Percentiles rank a stretch among this genome's conserved stretches.
Evolutionary conservation across 2,113 vertebrate genomes (phyloP).

Genomic region (Microtus richardsoni): DNA sequence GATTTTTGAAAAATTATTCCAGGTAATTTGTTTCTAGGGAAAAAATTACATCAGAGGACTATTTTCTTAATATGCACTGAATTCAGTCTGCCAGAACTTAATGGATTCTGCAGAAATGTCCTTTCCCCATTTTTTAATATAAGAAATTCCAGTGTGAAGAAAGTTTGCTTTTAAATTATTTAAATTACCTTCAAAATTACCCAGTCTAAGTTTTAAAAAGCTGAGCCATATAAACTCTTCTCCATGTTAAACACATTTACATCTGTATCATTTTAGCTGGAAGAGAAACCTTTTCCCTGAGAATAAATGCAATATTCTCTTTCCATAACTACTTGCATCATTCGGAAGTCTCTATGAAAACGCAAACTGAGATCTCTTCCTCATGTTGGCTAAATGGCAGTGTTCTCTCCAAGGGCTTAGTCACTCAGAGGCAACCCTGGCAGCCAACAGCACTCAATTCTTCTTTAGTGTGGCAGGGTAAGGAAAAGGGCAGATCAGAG

Average conservation of each 20-base stretch:
- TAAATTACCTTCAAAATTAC: slow-evolving; percentile 51
- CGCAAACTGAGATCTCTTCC: neutral
- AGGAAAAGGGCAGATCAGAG: neutral
- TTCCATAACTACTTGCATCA: slow-evolving; percentile 33
- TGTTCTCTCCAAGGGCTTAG: neutral
- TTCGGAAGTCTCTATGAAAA: neutral
- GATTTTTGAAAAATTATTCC: slow-evolving; percentile 61
- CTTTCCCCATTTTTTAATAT: neutral
- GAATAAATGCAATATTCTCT: slow-evolving; percentile 24
- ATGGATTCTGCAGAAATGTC: slow-evolving; percentile 11
- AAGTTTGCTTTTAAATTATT: neutral
- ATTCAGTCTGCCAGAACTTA: slow-evolving; percentile 38
- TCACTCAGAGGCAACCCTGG: neutral
- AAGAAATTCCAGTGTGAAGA: slow-evolving; percentile 15
- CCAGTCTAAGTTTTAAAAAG: slow-evolving; percentile 42
- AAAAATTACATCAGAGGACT: slow-evolving; percentile 17
- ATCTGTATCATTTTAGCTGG: slow-evolving; percentile 34
- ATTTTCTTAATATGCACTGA: neutral
- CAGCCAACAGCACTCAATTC: neutral
- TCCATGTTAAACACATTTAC: neutral
- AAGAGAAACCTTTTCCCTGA: neutral
- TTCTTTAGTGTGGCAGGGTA: neutral
- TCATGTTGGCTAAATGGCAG: slow-evolving; percentile 2
- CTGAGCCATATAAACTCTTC: neutral
- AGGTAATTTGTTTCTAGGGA: slow-evolving; percentile 52